phyloP scores from a whole-genome alignment of 2,113 vertebrate genomes.

The Marmota monax region DNA sequence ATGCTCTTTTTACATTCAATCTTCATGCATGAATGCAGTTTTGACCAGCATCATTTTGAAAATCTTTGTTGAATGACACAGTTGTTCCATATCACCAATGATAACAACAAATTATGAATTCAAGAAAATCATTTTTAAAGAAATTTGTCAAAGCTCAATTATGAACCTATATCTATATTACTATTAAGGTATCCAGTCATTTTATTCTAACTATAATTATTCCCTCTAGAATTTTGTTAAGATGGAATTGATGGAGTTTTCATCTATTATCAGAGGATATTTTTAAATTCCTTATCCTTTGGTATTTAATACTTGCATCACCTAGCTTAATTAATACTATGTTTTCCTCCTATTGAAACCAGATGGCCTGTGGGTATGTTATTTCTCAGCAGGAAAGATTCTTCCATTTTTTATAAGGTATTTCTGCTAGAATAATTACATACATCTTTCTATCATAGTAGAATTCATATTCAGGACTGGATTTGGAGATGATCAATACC shows the following conservation, averaged over 20 bases:
- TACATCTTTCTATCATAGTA: not conserved
- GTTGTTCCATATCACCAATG: not conserved
- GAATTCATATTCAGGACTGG: not conserved
- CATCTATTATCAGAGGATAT: not conserved
- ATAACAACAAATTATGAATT: not conserved
- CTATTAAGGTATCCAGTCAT: not conserved
- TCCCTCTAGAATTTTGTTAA: not conserved
- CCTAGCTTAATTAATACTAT: not conserved
- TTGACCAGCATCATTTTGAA: not conserved
- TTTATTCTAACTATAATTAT: not conserved
- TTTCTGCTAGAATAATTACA: not conserved
- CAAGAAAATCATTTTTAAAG: not conserved
- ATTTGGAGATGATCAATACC: not conserved
- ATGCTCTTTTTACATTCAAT: not conserved
- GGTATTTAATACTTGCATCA: not conserved
- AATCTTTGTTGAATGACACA: not conserved
- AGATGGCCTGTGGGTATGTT: fast-evolving
- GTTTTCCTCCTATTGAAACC: not conserved
- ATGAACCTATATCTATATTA: not conserved
- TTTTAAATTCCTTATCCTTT: not conserved
- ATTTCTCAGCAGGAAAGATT: not conserved
- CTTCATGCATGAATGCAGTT: not conserved
- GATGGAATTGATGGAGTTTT: not conserved
- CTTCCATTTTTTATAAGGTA: not conserved
- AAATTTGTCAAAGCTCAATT: not conserved